Percentiles rank a stretch among this genome's conserved stretches.
Conservation (phyloP, 2,113 vertebrate species). For the Pluvianellus socialis region DNA sequence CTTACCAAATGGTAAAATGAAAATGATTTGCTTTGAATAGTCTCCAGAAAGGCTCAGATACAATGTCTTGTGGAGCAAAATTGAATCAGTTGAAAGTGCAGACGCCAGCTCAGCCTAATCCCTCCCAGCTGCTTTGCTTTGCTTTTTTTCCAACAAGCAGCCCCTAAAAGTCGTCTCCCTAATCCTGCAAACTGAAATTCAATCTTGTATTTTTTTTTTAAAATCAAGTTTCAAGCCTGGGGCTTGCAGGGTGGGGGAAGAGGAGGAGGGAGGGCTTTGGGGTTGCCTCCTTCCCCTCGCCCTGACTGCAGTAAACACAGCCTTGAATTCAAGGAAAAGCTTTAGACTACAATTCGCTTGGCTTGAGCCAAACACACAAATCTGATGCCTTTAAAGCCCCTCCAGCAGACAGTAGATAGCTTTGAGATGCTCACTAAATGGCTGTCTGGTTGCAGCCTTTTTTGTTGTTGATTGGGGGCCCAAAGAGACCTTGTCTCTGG, state of each 20-base stretch:
- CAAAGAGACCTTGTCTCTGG: conserved; percentile 57
- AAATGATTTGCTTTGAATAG: conserved; percentile 73
- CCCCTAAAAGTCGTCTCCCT: conserved; percentile 75
- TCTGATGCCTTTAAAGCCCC: conserved; percentile 61
- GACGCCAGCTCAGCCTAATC: conserved; percentile 73
- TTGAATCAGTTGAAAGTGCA: conserved; percentile 75
- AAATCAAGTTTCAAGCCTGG: conserved; percentile 71
- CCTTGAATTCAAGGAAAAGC: conserved; percentile 73
- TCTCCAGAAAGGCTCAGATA: conserved; percentile 73
- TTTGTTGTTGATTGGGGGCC: conserved; percentile 52
- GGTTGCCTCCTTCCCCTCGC: conserved; percentile 40
- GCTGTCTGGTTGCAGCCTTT: conserved; percentile 48
- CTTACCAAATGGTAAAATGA: conserved; percentile 69
- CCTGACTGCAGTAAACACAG: conserved; percentile 67
- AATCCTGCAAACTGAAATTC: conserved; percentile 79
- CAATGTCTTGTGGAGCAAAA: conserved; percentile 74
- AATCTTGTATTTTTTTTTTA: conserved; percentile 69
- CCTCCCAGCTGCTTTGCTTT: conserved; percentile 76
- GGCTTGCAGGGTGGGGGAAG: conserved; percentile 63
- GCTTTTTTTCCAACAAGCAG: conserved; percentile 72
- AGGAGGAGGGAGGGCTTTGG: conserved; percentile 58
- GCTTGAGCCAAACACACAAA: conserved; percentile 64
- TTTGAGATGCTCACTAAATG: conserved; percentile 70
- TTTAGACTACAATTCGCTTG: conserved; percentile 67
- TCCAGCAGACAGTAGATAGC: conserved; percentile 64